phyloP scores from a whole-genome alignment of 2,888 invertebrate species.

The Cactoblastis cactorum region DNA sequence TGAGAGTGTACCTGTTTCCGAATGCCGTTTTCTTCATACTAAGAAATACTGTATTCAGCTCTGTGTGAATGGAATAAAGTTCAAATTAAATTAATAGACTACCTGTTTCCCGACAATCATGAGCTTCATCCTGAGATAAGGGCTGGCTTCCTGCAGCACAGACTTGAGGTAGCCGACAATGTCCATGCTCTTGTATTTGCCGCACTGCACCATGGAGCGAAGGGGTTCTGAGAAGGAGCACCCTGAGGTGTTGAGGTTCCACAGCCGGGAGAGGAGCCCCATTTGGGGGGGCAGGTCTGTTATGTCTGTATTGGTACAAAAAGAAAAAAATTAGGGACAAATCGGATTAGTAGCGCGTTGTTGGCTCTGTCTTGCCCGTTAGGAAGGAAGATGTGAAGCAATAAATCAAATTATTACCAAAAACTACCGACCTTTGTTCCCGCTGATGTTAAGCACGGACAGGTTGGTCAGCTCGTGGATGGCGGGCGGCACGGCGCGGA shows the following conservation, averaged over 20 bases:
- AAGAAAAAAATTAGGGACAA: too few relatives aligned
- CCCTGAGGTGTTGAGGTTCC: constrained; percentile 96
- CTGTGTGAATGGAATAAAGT: too few relatives aligned
- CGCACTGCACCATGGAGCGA: constrained; percentile 92
- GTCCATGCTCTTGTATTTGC: constrained; percentile 97
- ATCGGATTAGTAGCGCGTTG: too few relatives aligned
- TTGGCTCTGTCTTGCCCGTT: too few relatives aligned
- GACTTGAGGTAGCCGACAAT: constrained; percentile 94
- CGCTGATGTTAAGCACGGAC: constrained; percentile 95
- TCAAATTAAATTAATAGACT: too few relatives aligned
- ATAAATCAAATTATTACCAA: too few relatives aligned
- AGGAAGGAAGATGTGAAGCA: too few relatives aligned
- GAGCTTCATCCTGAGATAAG: constrained; percentile 96
- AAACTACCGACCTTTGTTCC: constrained; percentile 81
- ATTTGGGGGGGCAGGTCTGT: constrained; percentile 95
- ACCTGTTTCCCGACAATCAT: constrained; percentile 96
- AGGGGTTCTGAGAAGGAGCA: constrained; percentile 94
- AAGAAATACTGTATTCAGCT: too few relatives aligned
- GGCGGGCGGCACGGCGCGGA: constrained; percentile 86
- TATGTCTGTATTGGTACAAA: constrained; percentile 81
- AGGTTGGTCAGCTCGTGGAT: constrained; percentile 92
- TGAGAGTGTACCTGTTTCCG: too few relatives aligned
- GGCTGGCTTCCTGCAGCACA: constrained; percentile 90
- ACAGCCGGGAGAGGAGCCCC: constrained; percentile 95
- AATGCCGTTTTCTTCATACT: too few relatives aligned